Evolutionary conservation across 2,797 vertebrate genomes (phyloP), one percentile per base, ranked within the genome.

Genomic region (Ceyx erithaca): DNA sequence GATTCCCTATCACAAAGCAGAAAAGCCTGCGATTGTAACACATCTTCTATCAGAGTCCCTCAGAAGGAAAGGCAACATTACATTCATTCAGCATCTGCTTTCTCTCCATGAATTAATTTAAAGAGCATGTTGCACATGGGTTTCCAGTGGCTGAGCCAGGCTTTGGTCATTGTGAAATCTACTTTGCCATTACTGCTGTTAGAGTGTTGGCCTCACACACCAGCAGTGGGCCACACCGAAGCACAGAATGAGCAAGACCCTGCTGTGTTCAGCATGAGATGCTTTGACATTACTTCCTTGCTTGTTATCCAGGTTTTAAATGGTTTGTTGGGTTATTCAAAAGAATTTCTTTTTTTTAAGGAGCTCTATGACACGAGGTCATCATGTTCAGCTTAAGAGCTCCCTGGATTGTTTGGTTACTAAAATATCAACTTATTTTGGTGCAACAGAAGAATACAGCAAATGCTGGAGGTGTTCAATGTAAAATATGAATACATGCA

Each of bases 41-140:
- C 58, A 75, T 62, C 40, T 43, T 62, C 78, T 94, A 90, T 71
- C 88, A 92, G 61, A 80, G 64, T 28, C 64, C 40, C 93, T 87
- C 86, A 85, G 86, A 96, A 95, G 90, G 93, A 85, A 86, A 90
- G 43, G 35, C 71, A 87, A 33, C 54, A 35, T 80, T 62, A 87
- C 51, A 96, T 93, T 96, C 88, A 85, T 89, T 85, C 81, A 92
- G 88, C 96, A 94, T 90, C 91, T 96, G 94, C 81, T 75, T 92
- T 96, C 95, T 90, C 96, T 92, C 84, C 90, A 89, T 90, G 94
- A 93, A 87, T 91, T 95, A 93, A 95, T 94, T 94, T 88, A 82
- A 92, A 80, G 54, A 85, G 15, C 84, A 55, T 91, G 90, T 92
- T 90, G 51, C 0, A 11, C 88, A 73, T 52, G 61, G 75, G 83